Percentiles rank a stretch among this genome's conserved stretches.
These are phyloP conservation scores for Macrosiphum euphorbiae DNA, from an alignment of 2,888 invertebrate species.

Conservation along the genomic window DNA sequence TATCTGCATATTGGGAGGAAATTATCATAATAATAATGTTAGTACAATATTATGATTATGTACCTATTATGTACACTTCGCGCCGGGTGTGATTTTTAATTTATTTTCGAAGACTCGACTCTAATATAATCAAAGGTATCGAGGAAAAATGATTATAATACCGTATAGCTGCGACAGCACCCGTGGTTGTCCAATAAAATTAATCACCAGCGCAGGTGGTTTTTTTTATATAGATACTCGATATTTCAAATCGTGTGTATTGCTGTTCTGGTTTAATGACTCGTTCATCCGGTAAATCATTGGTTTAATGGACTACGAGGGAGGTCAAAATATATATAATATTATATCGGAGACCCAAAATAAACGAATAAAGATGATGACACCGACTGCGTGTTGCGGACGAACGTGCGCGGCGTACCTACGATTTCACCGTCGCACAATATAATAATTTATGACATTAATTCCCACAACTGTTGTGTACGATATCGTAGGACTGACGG, in stretches of 20 bases:
- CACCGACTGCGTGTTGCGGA: background rate
- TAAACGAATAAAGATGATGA: conserved; percentile 2
- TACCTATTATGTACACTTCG: background rate
- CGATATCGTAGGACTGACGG: background rate
- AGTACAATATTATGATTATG: background rate
- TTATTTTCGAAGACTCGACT: background rate
- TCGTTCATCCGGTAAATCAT: conserved; percentile 9
- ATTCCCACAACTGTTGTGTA: background rate
- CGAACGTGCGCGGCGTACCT: background rate
- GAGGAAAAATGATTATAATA: background rate
- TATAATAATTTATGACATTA: background rate
- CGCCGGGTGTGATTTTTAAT: background rate
- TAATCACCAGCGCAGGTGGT: background rate
- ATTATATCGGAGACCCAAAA: background rate
- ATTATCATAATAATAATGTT: background rate
- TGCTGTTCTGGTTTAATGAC: conserved; percentile 15
- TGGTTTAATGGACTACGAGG: background rate
- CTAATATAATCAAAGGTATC: background rate
- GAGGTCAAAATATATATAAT: background rate
- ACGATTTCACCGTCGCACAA: background rate
- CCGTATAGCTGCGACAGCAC: background rate
- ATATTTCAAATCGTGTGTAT: background rate
- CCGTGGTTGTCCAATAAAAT: background rate
- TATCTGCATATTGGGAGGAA: background rate
- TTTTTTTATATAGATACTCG: background rate